Evolutionary conservation across 2,888 invertebrate genomes (phyloP), one percentile per base, ranked within the genome.

Genomic region (Lissonota sp.): DNA sequence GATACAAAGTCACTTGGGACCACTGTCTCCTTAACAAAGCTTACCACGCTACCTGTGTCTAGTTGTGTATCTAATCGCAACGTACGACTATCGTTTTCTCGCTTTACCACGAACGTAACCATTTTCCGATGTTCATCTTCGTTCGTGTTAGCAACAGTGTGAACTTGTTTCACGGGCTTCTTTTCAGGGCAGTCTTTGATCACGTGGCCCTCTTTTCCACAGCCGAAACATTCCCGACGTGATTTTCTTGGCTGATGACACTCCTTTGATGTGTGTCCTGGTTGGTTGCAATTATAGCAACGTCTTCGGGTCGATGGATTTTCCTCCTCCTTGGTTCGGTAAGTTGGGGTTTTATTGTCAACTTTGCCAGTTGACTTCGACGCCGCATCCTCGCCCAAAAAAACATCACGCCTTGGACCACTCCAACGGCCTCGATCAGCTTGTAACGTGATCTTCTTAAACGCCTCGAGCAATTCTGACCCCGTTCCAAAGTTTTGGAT

Each of bases 401-500:
- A 16, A 16, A 26, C 44, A 16, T 71, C 71, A 1, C 71, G 58
- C 26, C 26, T 26, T 26, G 26, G 26, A 26, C 26, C 26, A 26
- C 26, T 26, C 26, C 26, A 26, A 26, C 26, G 26, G 26, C 40
- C n/a, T 51, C 72, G 14, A 6, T 72, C 37, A 8, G 58, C 53
- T 6, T 62, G 39, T 5, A 72, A 0, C 53, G 62, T 10, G 1
- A 72, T 72, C 7, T 79, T 79, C 26, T 51, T 46, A 39, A 79
- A 82, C 5, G 79, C 72, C 44, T 70, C 58, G 37, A 82, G 40
- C 40, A 82, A 58, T 5, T 44, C 60, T 2, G 42, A 62, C 1
- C 39, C 62, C 5, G 60, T 10, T 4, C 6, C 14, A 12, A 79
- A 79, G 5, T 46, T 14, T 5, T 71, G 51, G 49, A 80, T 79